Base-by-base conservation (phyloP, 1,140 invertebrate species). In the Phymastichus coffea region DNA sequence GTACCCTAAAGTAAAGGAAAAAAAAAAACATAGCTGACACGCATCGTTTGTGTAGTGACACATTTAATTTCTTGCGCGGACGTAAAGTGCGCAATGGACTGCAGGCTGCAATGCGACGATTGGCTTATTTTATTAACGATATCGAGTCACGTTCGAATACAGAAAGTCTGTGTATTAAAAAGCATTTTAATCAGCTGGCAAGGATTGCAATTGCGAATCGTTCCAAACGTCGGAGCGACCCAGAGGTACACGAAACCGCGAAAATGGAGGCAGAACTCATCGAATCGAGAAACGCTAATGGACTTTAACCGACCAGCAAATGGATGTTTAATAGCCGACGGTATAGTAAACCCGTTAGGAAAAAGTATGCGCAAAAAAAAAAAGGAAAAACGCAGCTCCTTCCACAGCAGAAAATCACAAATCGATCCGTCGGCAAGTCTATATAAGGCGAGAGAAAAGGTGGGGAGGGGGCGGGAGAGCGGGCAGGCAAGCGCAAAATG, bases 281-380 rank as follows among this genome's bases (percentile, higher is more conserved):
- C n/a, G n/a, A n/a, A n/a, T n/a, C n/a, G n/a, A n/a, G n/a, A n/a
- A n/a, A n/a, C n/a, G n/a, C n/a, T n/a, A n/a, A 47, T 28, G 25
- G 44, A 47, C 26, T 47, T 26, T n/a, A 47, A 49, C 37, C 30
- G 10, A n/a, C 19, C 28, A 35, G n/a, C 12, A 40, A 40, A 52
- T 52, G 49, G 35, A 52, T 52, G 38, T 52, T 52, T 52, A 40
- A 52, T 52, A 22, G n/a, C 40, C 35, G 35, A 20, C 48, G 38
- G 15, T 25, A 12, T 4, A n/a, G 49, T 14, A n/a, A 46, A 37
- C 22, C 49, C 9, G 9, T 15, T 15, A 6, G 9, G 37, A 40
- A n/a, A n/a, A 40, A 20, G 15, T 20, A 20, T 1, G 8, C 26
- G 46, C 7, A 26, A 14, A 30, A 48, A 48, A 48, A 30, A 48